Conservation (phyloP, 2,888 invertebrate genomes). For the Fragum whitleyi region DNA sequence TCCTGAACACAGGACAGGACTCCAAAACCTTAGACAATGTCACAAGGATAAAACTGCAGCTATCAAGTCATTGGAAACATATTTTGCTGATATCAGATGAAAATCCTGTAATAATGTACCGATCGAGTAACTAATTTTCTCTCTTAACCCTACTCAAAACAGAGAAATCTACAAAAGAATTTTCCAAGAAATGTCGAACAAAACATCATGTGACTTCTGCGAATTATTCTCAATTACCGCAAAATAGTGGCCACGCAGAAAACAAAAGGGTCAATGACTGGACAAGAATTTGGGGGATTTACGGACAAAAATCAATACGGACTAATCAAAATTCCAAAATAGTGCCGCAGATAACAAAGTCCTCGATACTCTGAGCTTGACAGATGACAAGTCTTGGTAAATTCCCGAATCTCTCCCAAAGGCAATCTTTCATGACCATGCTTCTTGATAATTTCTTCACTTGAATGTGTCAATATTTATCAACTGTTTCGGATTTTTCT, state of each 20-base stretch:
- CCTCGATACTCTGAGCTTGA: background rate
- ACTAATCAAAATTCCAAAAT: constrained; percentile 2
- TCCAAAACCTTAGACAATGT: too few species aligned
- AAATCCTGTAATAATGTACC: too few species aligned
- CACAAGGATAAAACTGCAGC: too few species aligned
- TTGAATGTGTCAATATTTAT: too few species aligned
- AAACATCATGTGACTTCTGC: background rate
- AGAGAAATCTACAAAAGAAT: background rate
- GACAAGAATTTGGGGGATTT: background rate
- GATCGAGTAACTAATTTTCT: too few species aligned
- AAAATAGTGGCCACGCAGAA: background rate
- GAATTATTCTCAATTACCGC: background rate
- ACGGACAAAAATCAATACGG: background rate
- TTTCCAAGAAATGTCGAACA: background rate
- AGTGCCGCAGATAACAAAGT: constrained; percentile 1
- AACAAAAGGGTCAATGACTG: constrained; percentile 1
- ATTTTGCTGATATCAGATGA: too few species aligned
- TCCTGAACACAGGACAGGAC: too few species aligned
- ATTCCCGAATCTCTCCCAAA: background rate
- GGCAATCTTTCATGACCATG: background rate
- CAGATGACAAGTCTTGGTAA: background rate
- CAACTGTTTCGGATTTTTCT: too few species aligned
- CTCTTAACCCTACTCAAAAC: too few species aligned
- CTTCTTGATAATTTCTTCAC: background rate
- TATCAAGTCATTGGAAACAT: too few species aligned